These are phyloP conservation scores for Papilio demoleus DNA, from an alignment of 2,888 invertebrate genomes.

Conservation along the genomic window DNA sequence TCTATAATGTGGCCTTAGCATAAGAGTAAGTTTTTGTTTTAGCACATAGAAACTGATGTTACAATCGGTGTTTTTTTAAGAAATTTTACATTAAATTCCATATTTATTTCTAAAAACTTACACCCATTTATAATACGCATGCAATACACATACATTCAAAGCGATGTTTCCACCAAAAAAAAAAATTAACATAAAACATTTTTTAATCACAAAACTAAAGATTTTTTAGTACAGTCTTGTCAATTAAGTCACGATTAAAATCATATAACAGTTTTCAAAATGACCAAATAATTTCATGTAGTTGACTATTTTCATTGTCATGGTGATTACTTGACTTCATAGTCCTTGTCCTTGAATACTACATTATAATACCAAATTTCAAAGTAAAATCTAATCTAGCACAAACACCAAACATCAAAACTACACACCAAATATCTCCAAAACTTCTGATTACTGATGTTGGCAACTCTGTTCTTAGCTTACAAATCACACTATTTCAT, in stretches of 20 bases:
- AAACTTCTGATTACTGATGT: background rate
- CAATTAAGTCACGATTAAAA: conserved; percentile 23
- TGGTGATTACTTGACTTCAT: too few relatives aligned
- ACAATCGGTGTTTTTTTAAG: conserved; percentile 1
- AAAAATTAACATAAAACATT: background rate
- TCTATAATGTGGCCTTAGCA: too few relatives aligned
- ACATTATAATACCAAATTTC: too few relatives aligned
- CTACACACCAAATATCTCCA: background rate
- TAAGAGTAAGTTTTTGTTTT: background rate
- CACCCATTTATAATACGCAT: conserved; percentile 24
- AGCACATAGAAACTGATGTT: background rate
- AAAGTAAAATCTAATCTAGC: background rate
- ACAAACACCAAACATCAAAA: background rate
- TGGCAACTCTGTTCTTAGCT: background rate
- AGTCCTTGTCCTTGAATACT: too few relatives aligned
- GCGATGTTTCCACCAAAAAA: conserved; percentile 8
- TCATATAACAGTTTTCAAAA: background rate
- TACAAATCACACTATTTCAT: too few relatives aligned
- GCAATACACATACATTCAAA: conserved; percentile 37
- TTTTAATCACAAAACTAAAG: background rate
- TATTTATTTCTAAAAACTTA: too few relatives aligned
- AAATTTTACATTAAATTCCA: background rate
- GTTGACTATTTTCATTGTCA: too few relatives aligned
- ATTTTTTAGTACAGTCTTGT: background rate
- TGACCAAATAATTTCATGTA: too few relatives aligned